Conservation (phyloP, 2,888 invertebrate species). For the Philereme vetulata region DNA sequence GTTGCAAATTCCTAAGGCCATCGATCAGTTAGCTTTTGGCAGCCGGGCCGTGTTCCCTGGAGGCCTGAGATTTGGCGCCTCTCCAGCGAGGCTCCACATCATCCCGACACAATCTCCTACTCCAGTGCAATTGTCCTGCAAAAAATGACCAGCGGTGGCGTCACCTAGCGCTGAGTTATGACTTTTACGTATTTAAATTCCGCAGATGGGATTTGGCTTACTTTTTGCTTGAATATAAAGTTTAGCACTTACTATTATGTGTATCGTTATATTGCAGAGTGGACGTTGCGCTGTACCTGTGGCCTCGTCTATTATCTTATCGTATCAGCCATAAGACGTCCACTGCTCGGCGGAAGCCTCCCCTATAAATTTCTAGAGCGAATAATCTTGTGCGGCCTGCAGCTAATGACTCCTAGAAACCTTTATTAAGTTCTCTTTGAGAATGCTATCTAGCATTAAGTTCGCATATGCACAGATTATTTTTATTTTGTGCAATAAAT, state of each 20-base stretch:
- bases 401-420: too few relatives aligned
- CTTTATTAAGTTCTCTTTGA: too few relatives aligned
- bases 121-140: constrained; percentile 50
- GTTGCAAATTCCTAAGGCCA: constrained; percentile 56
- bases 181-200: constrained; percentile 16
- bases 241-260: background rate
- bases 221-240: background rate
- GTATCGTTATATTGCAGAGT: too few relatives aligned
- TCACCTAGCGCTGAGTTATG: constrained; percentile 40
- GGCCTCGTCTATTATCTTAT: too few relatives aligned
- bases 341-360: too few relatives aligned
- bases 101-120: constrained; percentile 56
- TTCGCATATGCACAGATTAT: too few relatives aligned
- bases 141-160: constrained; percentile 46
- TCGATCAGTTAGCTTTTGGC: constrained; percentile 62
- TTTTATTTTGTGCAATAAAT: too few relatives aligned
- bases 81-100: constrained; percentile 55
- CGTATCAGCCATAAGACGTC: too few relatives aligned
- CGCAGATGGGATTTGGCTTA: background rate
- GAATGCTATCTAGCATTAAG: too few relatives aligned
- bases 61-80: constrained; percentile 54
- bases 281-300: too few relatives aligned
- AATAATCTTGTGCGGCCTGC: too few relatives aligned
- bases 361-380: too few relatives aligned
- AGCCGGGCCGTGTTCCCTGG: constrained; percentile 50